Evolutionary conservation across 2,113 vertebrate species (phyloP).

Genomic region (Eira barbara): DNA sequence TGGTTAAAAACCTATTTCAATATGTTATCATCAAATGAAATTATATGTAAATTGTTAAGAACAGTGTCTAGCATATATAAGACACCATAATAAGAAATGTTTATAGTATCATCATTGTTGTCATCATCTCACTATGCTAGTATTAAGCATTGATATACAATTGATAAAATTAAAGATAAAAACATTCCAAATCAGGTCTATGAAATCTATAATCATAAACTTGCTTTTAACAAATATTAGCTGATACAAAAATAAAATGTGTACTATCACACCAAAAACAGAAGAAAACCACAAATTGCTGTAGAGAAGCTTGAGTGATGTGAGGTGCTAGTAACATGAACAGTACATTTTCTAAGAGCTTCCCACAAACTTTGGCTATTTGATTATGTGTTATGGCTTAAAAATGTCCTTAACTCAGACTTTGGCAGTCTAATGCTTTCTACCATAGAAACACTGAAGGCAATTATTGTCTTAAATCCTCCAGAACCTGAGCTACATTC

Average conservation of each 20-base stretch:
- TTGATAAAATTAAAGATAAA: neutral
- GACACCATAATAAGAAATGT: neutral
- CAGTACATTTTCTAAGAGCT: neutral
- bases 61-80: neutral
- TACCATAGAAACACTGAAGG: neutral
- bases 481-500: neutral
- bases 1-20: neutral
- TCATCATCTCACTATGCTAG: neutral
- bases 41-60: neutral
- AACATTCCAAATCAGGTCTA: neutral
- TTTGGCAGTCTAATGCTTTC: slow-evolving; percentile 44
- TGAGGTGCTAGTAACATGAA: neutral
- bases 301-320: neutral
- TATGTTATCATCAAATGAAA: neutral
- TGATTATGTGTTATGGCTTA: neutral
- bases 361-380: neutral
- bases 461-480: slow-evolving; percentile 34
- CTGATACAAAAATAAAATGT: neutral
- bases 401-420: neutral
- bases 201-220: neutral
- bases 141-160: neutral
- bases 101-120: neutral
- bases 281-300: neutral
- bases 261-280: neutral
- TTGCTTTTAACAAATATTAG: neutral